These are phyloP conservation scores for Peromyscus melanophrys DNA, from an alignment of 2,797 vertebrate species.

Conservation along the genomic window DNA sequence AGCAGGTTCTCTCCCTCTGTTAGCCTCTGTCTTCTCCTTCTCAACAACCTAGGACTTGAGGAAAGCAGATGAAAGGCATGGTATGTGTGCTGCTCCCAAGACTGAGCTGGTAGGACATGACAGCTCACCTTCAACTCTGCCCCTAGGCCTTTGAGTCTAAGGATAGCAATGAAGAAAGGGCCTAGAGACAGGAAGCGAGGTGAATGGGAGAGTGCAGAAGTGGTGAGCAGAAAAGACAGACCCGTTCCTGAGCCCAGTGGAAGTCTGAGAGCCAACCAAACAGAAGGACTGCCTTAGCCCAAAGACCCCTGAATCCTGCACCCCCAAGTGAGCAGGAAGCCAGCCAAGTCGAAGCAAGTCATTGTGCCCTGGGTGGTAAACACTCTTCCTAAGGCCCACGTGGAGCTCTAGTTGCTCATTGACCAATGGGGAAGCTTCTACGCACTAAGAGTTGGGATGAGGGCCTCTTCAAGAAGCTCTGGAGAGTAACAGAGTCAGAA, in stretches of 20 bases:
- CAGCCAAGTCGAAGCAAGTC: not conserved
- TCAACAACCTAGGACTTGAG: no score
- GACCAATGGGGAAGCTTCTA: not conserved
- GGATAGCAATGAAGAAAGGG: not conserved
- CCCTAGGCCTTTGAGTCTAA: not conserved
- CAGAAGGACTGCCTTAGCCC: not conserved
- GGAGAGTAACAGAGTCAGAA: not conserved
- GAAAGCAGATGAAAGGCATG: rapidly evolving
- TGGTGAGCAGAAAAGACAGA: not conserved
- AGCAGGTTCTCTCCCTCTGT: not conserved
- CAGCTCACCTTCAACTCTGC: not conserved
- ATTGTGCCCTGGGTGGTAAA: not conserved
- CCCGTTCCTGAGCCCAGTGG: not conserved
- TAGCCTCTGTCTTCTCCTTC: not conserved
- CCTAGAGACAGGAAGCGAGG: not conserved
- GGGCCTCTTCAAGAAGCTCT: not conserved
- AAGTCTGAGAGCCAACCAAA: not conserved
- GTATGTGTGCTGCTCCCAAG: no score
- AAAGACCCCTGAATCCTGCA: not conserved
- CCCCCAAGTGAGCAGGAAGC: not conserved
- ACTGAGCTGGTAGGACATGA: no score
- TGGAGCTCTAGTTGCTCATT: not conserved
- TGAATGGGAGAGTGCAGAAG: not conserved
- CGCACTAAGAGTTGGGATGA: rapidly evolving
- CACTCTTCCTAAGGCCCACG: not conserved